Evolutionary conservation across 2,113 vertebrate species (phyloP).

Genomic region (Nesoenas mayeri): DNA sequence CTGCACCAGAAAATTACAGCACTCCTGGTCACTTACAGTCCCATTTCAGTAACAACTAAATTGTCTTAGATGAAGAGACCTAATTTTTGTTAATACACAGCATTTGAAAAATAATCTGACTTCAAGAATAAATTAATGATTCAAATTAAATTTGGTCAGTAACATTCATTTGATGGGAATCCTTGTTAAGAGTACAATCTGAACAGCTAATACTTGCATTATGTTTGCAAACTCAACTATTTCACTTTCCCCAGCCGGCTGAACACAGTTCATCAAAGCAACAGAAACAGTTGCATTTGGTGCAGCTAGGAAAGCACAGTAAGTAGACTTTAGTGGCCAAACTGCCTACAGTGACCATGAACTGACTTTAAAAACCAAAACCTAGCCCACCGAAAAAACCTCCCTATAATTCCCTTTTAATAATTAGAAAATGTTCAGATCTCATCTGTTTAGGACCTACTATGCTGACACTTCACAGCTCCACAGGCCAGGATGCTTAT

Average conservation of each 20-base stretch:
- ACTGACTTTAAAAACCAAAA: neutral
- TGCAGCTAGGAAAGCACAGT: neutral
- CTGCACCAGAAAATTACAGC: neutral
- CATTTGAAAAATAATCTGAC: neutral
- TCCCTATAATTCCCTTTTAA: neutral
- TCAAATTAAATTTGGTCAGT: neutral
- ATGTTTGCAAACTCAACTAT: slow-evolving; percentile 51
- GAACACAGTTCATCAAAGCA: slow-evolving; percentile 27
- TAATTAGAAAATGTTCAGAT: neutral
- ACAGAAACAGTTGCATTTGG: slow-evolving; percentile 4
- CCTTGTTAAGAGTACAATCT: neutral
- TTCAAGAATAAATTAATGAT: neutral
- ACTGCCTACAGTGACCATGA: neutral
- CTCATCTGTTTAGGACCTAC: neutral
- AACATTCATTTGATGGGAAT: neutral
- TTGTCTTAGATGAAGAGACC: neutral
- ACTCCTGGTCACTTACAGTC: neutral
- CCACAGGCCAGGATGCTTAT: neutral
- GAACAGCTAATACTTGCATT: slow-evolving; percentile 7
- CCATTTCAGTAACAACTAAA: neutral
- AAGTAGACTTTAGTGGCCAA: neutral
- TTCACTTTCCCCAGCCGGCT: slow-evolving; percentile 8
- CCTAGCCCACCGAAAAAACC: neutral
- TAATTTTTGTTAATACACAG: neutral
- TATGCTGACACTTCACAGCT: neutral